These are phyloP conservation scores for Bathynomus jamesi DNA, from an alignment of 1,140 invertebrate genomes.

Conservation along the genomic window DNA sequence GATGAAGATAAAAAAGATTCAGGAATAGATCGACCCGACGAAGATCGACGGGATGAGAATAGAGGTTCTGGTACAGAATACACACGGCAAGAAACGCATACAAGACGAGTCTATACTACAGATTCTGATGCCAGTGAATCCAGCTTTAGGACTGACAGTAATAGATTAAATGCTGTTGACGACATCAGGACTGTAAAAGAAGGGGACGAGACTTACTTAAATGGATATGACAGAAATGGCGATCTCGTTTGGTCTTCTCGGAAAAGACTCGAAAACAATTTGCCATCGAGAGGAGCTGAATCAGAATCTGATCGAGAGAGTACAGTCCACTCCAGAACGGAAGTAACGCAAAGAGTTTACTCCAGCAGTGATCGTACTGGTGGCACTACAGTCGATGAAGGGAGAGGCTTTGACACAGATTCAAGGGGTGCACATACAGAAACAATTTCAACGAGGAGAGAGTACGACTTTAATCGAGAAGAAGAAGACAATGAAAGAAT, in stretches of 20 bases:
- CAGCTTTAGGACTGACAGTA: background rate
- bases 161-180: background rate
- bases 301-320: background rate
- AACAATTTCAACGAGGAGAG: background rate
- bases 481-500: background rate
- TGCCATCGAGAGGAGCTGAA: background rate
- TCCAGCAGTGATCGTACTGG: background rate
- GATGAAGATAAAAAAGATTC: background rate
- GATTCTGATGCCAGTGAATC: too few species aligned
- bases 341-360: background rate
- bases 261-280: slow-evolving; percentile 1
- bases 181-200: background rate
- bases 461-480: background rate
- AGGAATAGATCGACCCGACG: too few species aligned
- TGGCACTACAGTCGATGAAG: background rate
- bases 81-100: too few species aligned
- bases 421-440: background rate
- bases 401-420: background rate
- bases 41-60: too few species aligned
- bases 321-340: background rate
- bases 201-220: background rate
- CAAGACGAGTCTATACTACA: too few species aligned
- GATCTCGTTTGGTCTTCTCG: background rate
- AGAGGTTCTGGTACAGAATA: too few species aligned
- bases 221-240: background rate